These are phyloP conservation scores for Danio kyathit DNA, from an alignment of 2,797 vertebrate genomes.

Conservation along the genomic window DNA sequence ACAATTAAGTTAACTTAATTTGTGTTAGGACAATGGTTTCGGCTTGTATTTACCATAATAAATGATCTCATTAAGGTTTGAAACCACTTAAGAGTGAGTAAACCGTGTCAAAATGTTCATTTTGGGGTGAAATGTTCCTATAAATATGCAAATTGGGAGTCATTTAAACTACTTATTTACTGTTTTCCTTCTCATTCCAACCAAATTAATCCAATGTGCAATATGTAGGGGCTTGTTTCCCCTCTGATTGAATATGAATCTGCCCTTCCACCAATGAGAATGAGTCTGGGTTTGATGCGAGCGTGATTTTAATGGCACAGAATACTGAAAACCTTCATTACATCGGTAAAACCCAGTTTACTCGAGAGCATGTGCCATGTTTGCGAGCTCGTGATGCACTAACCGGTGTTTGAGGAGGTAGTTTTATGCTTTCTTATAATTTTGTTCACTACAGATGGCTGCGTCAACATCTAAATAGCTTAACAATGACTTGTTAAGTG, in stretches of 20 bases:
- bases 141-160: not conserved
- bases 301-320: constrained; percentile 34
- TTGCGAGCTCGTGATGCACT: constrained; percentile 39
- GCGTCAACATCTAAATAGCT: not conserved
- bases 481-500: not conserved
- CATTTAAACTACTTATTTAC: constrained; percentile 12
- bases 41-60: too few species aligned
- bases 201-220: constrained; percentile 63
- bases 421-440: not conserved
- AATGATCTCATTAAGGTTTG: too few species aligned
- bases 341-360: not conserved
- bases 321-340: constrained; percentile 5
- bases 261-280: constrained; percentile 10
- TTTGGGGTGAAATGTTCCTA: too few species aligned
- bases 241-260: constrained; percentile 31
- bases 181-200: not conserved
- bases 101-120: too few species aligned
- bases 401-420: constrained; percentile 16
- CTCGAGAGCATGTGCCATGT: constrained; percentile 3
- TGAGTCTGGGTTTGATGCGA: constrained; percentile 26
- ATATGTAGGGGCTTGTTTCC: constrained; percentile 52
- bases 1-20: too few species aligned
- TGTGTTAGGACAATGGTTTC: too few species aligned
- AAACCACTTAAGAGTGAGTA: too few species aligned
- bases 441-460: constrained; percentile 11